Evolutionary conservation across 2,888 invertebrate species (phyloP).

Genomic region (Drosophila gaucha): DNA sequence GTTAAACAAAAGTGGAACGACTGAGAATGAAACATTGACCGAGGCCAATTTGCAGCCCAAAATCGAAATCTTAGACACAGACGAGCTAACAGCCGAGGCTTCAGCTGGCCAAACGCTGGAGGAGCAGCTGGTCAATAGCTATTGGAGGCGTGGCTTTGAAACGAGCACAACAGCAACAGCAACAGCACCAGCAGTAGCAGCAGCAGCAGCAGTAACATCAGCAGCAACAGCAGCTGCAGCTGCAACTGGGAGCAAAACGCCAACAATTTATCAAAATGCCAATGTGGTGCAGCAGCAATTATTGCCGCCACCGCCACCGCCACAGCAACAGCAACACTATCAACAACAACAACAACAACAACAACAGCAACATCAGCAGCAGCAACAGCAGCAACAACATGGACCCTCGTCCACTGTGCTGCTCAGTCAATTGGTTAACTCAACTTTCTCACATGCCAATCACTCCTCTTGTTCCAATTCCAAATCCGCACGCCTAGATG

Average conservation of each 20-base stretch:
- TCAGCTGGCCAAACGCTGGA: conserved; percentile 86
- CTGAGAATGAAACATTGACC: conserved; percentile 28
- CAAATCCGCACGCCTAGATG: conserved; percentile 66
- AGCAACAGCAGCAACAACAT: conserved; percentile 68
- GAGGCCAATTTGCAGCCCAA: conserved; percentile 39
- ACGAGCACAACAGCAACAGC: conserved; percentile 42
- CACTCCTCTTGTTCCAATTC: conserved; percentile 67
- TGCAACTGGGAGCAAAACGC: conserved; percentile 73
- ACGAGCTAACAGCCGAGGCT: conserved; percentile 13
- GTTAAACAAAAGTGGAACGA: conserved; percentile 23
- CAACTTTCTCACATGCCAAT: conserved; percentile 82
- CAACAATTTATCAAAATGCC: conserved; percentile 81
- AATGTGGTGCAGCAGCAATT: conserved; percentile 69
- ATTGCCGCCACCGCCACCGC: conserved; percentile 85
- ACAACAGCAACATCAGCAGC: conserved; percentile 51
- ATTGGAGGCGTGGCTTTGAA: conserved; percentile 90
- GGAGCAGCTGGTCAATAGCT: conserved; percentile 91
- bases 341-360: conserved; percentile 61
- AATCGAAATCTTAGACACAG: conserved; percentile 47
- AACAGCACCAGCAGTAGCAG: background rate
- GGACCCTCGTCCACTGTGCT: conserved; percentile 86
- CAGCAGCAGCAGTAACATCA: background rate
- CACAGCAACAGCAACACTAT: conserved; percentile 53
- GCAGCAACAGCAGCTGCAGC: conserved; percentile 1
- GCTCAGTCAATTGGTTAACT: conserved; percentile 85